Base-by-base conservation (phyloP, 2,888 invertebrate genomes). In the Aethes cnicana region DNA sequence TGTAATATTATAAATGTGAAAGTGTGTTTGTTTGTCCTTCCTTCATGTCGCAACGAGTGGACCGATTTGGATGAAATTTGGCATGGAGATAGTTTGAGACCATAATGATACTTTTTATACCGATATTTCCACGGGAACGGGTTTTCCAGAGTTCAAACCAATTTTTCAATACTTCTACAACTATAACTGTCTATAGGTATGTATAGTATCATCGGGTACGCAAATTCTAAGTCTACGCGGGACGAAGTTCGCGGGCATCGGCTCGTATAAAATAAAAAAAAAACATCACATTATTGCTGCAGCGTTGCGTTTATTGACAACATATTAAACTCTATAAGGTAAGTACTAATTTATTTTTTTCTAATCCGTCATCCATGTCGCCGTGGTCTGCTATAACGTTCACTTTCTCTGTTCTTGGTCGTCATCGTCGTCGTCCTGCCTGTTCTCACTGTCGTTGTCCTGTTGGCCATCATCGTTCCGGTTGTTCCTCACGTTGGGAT, bases 381-480 rank as follows among this genome's bases (percentile, higher is more conserved):
- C 16, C 33, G 4, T 32, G 7, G 6, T 32, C 30, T n/a, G 17
- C 3, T 12, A 1, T 4, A 12, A 1, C 30, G 8, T 33, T n/a
- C 28, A 16, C 16, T 7, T 2, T 26, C 17, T 11, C 17, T 18
- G 6, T 41, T 41, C 16, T 36, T 21, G 35, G 28, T 18, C 41
- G 41, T 56, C 36, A 12, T 21, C 11, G 4, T 36, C 36, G 8
- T 14, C 16, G n/a, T 25, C 20, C 8, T 36, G 20, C 7, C 12
- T 46, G 9, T 50, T 36, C 6, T 55, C 44, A 12, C 55, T 44
- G 26, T 58, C 57, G 4, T 59, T 53, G 35, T 54, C 46, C 3
- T 55, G 50, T 9, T 59, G 57, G 5, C 33, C 26, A 2, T 47
- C 44, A n/a, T n/a, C n/a, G n/a, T n/a, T n/a, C n/a, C n/a, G n/a